Percentiles rank a stretch among this genome's conserved stretches.
phyloP scores from a whole-genome alignment of 2,113 vertebrate genomes.

The Clarias magur region DNA sequence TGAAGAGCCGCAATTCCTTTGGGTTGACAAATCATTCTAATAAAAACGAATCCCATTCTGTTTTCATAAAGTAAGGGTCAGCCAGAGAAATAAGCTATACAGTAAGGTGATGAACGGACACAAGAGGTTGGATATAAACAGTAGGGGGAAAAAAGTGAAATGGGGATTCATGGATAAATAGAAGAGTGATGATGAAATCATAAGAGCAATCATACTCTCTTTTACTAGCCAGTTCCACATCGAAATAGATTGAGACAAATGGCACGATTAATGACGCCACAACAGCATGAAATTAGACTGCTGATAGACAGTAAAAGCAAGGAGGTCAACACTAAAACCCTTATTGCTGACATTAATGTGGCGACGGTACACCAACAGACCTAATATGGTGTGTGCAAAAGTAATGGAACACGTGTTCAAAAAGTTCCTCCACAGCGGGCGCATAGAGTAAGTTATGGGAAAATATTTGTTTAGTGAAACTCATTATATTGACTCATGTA shows the following conservation, averaged over 20 bases:
- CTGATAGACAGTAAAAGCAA: not conserved
- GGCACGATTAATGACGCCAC: not conserved
- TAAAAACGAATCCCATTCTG: not conserved
- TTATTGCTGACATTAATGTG: slow-evolving; percentile 12
- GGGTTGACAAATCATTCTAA: slow-evolving; percentile 9
- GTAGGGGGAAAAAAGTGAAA: not conserved
- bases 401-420: not conserved
- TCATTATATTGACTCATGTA: too few species aligned
- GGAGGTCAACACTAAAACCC: not conserved
- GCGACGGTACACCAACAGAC: not conserved
- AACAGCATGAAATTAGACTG: not conserved
- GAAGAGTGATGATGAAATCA: not conserved
- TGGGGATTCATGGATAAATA: not conserved
- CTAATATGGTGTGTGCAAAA: slow-evolving; percentile 5
- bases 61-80: not conserved
- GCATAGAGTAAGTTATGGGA: too few species aligned
- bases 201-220: not conserved
- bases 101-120: not conserved
- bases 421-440: too few species aligned
- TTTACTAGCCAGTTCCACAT: not conserved
- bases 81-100: not conserved
- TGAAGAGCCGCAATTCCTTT: not conserved
- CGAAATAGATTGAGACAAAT: not conserved
- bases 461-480: too few species aligned
- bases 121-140: not conserved